These are phyloP conservation scores for Dryococelus australis DNA, from an alignment of 2,888 invertebrate species.

Conservation along the genomic window DNA sequence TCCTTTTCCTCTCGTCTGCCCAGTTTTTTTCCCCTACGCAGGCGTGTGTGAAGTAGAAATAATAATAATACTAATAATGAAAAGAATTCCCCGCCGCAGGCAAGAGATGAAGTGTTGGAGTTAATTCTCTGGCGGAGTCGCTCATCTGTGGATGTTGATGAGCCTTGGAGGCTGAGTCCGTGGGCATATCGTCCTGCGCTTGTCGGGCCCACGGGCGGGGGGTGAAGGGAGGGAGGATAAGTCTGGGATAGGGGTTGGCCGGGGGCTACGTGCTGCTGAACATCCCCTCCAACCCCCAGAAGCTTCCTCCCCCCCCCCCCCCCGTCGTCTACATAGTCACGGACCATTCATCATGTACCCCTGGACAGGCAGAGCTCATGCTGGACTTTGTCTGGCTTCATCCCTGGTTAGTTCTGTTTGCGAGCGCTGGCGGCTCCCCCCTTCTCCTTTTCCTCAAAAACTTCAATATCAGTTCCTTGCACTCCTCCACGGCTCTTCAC, in stretches of 20 bases:
- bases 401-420: neutral
- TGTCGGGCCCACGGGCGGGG: neutral
- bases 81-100: neutral
- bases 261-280: neutral
- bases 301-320: neutral
- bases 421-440: neutral
- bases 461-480: slow-evolving; percentile 5
- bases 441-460: neutral
- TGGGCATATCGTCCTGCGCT: neutral
- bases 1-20: neutral
- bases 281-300: neutral
- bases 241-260: too few relatives aligned
- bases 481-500: neutral
- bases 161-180: slow-evolving; percentile 11
- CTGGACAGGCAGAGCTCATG: neutral
- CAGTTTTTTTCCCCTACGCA: neutral
- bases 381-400: neutral
- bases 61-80: neutral
- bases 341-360: slow-evolving; percentile 16
- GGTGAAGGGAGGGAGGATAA: too few relatives aligned
- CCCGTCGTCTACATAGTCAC: neutral
- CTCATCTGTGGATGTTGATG: slow-evolving; percentile 22
- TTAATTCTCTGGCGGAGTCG: slow-evolving; percentile 22
- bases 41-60: neutral
- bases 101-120: slow-evolving; percentile 22